These are phyloP conservation scores for Psilopogon haemacephalus DNA, from an alignment of 2,113 vertebrate species.

Conservation along the genomic window DNA sequence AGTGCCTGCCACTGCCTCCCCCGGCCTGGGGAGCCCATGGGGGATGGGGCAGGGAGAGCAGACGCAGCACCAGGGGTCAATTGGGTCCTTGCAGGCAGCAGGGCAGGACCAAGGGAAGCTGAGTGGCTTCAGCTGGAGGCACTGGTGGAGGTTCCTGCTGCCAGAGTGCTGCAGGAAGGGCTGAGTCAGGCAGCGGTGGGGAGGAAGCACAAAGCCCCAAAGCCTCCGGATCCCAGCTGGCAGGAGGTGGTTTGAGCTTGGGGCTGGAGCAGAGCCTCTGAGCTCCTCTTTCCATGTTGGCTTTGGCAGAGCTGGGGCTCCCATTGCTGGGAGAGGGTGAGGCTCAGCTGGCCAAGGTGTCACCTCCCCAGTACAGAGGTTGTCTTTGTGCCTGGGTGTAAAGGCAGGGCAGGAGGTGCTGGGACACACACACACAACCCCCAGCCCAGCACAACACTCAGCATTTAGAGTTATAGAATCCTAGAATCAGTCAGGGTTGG, in stretches of 20 bases:
- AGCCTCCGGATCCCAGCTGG: not conserved
- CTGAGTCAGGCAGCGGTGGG: not conserved
- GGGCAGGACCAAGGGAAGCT: not conserved
- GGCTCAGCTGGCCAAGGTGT: not conserved
- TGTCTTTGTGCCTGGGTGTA: not conserved
- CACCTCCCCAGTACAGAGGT: not conserved
- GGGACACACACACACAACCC: not conserved
- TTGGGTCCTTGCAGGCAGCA: rapidly evolving
- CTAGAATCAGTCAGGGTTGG: too few relatives aligned
- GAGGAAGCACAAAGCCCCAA: constrained; percentile 15
- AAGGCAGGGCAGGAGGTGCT: not conserved
- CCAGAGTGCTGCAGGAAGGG: not conserved
- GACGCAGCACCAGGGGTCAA: rapidly evolving
- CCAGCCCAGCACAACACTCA: rapidly evolving
- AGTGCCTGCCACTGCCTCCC: rapidly evolving
- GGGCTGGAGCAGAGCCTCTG: not conserved
- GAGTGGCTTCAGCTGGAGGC: rapidly evolving
- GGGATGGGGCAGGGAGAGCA: not conserved
- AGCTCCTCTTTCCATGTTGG: not conserved
- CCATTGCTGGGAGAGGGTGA: not conserved
- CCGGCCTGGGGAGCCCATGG: rapidly evolving
- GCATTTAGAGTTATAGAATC: too few relatives aligned
- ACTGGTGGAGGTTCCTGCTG: not conserved
- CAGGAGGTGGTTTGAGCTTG: not conserved
- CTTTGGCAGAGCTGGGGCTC: not conserved